Conservation (phyloP, 2,888 invertebrate species). For the Sinhomidia bicolor region DNA sequence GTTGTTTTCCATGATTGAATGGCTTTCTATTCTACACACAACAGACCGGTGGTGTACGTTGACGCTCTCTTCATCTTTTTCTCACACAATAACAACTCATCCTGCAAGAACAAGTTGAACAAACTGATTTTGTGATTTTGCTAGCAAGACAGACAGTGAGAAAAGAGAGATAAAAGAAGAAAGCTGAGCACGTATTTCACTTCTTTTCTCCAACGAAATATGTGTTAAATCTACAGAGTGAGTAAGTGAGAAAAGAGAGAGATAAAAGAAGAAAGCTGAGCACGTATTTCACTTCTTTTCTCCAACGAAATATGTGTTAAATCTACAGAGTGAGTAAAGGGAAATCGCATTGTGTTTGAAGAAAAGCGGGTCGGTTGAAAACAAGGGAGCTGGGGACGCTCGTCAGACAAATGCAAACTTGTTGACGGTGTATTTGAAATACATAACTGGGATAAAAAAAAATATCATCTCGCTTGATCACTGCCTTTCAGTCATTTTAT, state of each 20-base stretch:
- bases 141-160: not conserved
- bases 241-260: not conserved
- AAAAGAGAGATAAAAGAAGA: not conserved
- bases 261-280: not conserved
- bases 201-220: not conserved
- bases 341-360: not conserved
- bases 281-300: not conserved
- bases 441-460: conserved; percentile 3
- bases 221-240: not conserved
- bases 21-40: not conserved
- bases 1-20: conserved; percentile 8
- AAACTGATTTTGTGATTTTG: conserved; percentile 25
- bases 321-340: not conserved
- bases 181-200: not conserved
- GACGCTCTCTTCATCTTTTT: not conserved
- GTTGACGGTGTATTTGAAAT: not conserved
- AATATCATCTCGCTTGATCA: not conserved
- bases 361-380: too few species aligned
- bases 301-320: not conserved
- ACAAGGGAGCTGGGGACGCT: too few species aligned
- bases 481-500: conserved; percentile 5
- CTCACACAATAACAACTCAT: not conserved
- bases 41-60: not conserved
- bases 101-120: not conserved
- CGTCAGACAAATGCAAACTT: not conserved